phyloP scores from a whole-genome alignment of 2,113 vertebrate genomes.

The Hypanus sabinus region DNA sequence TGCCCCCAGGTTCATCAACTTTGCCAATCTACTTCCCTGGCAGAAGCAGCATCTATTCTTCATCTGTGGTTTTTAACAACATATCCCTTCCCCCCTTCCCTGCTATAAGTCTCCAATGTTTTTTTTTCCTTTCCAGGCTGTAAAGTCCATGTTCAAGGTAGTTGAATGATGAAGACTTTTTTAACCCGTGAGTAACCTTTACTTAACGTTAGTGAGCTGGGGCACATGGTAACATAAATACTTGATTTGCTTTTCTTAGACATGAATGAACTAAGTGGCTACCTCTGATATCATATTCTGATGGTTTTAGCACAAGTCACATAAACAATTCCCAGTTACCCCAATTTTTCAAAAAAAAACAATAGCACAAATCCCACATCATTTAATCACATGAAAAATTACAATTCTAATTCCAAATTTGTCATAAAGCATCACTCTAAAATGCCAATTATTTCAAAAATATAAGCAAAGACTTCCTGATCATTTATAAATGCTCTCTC shows the following conservation, averaged over 20 bases:
- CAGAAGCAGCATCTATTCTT: background rate
- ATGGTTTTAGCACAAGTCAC: constrained; percentile 10
- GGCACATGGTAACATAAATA: background rate
- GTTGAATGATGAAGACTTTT: background rate
- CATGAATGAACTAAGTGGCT: background rate
- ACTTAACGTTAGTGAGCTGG: background rate
- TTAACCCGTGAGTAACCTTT: background rate
- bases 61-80: too few species aligned
- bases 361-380: background rate
- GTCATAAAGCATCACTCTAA: background rate
- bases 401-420: background rate
- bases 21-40: background rate
- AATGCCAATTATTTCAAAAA: background rate
- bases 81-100: background rate
- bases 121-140: background rate
- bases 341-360: constrained; percentile 5
- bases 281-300: constrained; percentile 13
- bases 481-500: background rate
- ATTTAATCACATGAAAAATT: background rate
- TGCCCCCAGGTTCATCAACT: background rate
- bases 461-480: background rate
- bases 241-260: constrained; percentile 1
- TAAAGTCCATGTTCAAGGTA: background rate
- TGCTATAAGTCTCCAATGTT: background rate
- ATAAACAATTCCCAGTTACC: constrained; percentile 21